Base-by-base conservation (phyloP, 1,140 invertebrate genomes). In the Bombus impatiens region DNA sequence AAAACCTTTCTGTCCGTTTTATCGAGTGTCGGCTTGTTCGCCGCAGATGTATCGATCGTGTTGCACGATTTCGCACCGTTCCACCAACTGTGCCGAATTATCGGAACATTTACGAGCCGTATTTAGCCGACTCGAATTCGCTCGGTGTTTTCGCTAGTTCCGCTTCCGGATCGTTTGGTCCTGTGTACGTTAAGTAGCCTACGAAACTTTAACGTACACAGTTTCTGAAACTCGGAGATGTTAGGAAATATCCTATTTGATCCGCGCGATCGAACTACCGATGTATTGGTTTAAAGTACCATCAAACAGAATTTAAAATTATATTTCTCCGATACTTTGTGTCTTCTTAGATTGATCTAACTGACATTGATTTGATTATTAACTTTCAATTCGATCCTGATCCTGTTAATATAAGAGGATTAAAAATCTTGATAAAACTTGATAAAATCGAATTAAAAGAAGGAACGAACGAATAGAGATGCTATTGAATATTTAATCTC, bases 51-150 rank as follows among this genome's bases (percentile, higher is more conserved):
- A 84, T 84, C 77, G 76, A 84, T 72, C 77, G 47, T 28, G 74
- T 77, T 53, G 18, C 72, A 67, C 82, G 72, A 77, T 40, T 40
- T 84, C 76, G 35, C 83, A 13, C 82, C 44, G 32, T n/a, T 35
- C 57, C 57, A 25, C 62, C 82, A 83, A 84, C n/a, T 47, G 47
- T 84, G 22, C 32, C 83, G 40, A 83, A 83, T 83, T 78, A 78
- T 83, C 74, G 62, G 65, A 79, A 47, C 47, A 67, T 79, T 79
- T 59, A 71, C 37, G 47, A 79, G 25, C 35, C 35, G 65, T 62
- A 57, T 78, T 79, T 79, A 84, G 40, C n/a, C 18, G 35, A 22
- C 15, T 42, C 6, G 15, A 59, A 79, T 84, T 79, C 42, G 25
- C 65, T 75, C 32, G 6, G 12, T 40, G 47, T 78, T 68, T 68